phyloP scores from a whole-genome alignment of 2,113 vertebrate species.

The Mobula birostris region DNA sequence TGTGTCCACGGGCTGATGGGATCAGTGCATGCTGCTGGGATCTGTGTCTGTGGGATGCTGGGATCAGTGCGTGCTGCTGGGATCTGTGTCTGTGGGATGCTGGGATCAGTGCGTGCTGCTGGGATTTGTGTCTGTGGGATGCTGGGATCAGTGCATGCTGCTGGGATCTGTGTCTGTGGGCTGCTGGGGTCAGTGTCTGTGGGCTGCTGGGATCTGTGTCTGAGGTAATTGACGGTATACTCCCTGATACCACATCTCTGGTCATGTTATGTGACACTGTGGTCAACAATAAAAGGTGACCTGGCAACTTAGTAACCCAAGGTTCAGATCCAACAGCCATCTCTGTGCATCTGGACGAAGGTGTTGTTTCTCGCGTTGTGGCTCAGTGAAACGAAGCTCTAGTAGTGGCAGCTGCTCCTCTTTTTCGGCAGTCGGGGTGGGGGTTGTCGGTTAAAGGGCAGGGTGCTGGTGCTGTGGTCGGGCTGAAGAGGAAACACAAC shows the following conservation, averaged over 20 bases:
- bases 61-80: no score
- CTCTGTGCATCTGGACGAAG: no score
- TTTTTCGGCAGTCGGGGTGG: conserved; percentile 59
- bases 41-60: no score
- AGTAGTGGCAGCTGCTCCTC: conserved; percentile 39
- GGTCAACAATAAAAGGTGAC: not conserved
- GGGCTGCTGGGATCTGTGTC: not conserved
- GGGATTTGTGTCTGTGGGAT: not conserved
- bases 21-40: not conserved
- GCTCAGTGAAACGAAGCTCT: not conserved
- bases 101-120: no score
- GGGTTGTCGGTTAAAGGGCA: conserved; percentile 41
- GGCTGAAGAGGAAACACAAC: conserved; percentile 48
- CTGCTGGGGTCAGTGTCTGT: not conserved
- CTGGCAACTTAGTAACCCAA: not conserved
- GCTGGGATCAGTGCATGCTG: not conserved
- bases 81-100: not conserved
- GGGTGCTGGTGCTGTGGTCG: conserved; percentile 46
- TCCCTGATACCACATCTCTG: no score
- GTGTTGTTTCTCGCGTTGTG: no score
- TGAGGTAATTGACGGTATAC: not conserved
- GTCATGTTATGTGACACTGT: not conserved
- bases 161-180: no score
- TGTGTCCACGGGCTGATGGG: not conserved
- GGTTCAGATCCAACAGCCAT: not conserved